A percentile compares a stretch with the other conserved stretches of the same genome.
phyloP scores from a whole-genome alignment of 2,113 vertebrate genomes.

The Chaetodon trifascialis region DNA sequence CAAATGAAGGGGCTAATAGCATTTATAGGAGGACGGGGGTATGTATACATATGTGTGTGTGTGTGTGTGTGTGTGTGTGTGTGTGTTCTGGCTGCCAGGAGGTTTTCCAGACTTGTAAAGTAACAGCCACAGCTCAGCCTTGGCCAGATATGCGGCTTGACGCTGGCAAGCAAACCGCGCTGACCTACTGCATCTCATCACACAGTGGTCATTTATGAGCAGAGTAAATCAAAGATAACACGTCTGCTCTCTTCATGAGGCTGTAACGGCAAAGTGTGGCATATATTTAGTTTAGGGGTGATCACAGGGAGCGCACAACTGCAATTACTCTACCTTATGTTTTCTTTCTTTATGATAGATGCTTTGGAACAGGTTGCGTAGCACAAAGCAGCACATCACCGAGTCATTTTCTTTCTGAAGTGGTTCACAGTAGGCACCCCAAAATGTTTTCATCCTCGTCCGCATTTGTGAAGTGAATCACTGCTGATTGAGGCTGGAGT shows the following conservation, averaged over 20 bases:
- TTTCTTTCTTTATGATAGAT: conserved; percentile 4
- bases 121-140: conserved; percentile 52
- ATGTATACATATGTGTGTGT: conserved; percentile 8
- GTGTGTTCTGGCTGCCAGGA: conserved; percentile 39
- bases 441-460: conserved; percentile 15
- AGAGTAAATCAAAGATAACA: conserved; percentile 65
- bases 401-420: conserved; percentile 25
- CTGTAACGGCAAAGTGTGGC: conserved; percentile 30
- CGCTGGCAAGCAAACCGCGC: neutral
- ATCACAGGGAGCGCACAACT: conserved; percentile 4
- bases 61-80: conserved; percentile 14
- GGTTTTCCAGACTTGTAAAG: conserved; percentile 67
- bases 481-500: conserved; percentile 42
- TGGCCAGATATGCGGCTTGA: conserved; percentile 40
- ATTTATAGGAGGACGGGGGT: conserved; percentile 31
- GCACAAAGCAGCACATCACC: conserved; percentile 1
- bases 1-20: conserved; percentile 65
- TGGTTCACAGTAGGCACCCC: conserved; percentile 12
- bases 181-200: conserved; percentile 57
- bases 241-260: conserved; percentile 15
- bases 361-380: neutral
- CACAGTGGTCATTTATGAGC: conserved; percentile 48
- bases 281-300: conserved; percentile 14
- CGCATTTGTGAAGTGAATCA: conserved; percentile 16
- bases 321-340: conserved; percentile 11